These are phyloP conservation scores for Protomyctophum bolini DNA, from an alignment of 2,113 vertebrate genomes.

Conservation along the genomic window DNA sequence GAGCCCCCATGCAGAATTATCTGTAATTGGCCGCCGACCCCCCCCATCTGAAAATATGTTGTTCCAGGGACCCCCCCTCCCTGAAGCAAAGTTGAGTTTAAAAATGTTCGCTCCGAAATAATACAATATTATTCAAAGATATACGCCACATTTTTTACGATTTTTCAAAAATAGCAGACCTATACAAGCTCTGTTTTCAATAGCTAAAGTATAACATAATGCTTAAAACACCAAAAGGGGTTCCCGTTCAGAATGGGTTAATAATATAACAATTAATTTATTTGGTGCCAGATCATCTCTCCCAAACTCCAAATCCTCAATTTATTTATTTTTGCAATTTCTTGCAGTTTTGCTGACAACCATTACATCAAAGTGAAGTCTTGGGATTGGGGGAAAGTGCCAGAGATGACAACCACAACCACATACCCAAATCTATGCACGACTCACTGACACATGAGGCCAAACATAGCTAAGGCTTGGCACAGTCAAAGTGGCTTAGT, in stretches of 20 bases:
- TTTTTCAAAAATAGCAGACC: no score
- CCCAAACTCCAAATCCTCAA: slow-evolving; percentile 8
- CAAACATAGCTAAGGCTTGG: slow-evolving; percentile 42
- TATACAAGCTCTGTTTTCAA: no score
- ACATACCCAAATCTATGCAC: slow-evolving; percentile 28
- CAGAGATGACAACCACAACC: slow-evolving; percentile 52
- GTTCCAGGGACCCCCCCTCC: no score
- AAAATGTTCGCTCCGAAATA: no score
- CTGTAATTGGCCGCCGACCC: no score
- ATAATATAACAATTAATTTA: slow-evolving; percentile 51
- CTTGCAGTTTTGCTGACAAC: slow-evolving; percentile 18
- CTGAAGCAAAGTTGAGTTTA: no score
- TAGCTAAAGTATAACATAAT: no score
- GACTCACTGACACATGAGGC: slow-evolving; percentile 35
- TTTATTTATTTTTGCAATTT: slow-evolving; percentile 18
- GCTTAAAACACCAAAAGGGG: no score
- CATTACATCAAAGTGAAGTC: slow-evolving; percentile 35
- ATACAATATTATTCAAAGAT: no score
- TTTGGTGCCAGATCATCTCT: slow-evolving; percentile 39
- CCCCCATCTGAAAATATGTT: no score
- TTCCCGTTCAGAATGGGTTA: neutral
- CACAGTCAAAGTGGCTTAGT: slow-evolving; percentile 47
- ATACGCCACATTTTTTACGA: no score
- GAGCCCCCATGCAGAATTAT: no score
- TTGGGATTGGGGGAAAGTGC: slow-evolving; percentile 32